Evolutionary conservation across 2,113 vertebrate genomes (phyloP).

Genomic region (Tautogolabrus adspersus): DNA sequence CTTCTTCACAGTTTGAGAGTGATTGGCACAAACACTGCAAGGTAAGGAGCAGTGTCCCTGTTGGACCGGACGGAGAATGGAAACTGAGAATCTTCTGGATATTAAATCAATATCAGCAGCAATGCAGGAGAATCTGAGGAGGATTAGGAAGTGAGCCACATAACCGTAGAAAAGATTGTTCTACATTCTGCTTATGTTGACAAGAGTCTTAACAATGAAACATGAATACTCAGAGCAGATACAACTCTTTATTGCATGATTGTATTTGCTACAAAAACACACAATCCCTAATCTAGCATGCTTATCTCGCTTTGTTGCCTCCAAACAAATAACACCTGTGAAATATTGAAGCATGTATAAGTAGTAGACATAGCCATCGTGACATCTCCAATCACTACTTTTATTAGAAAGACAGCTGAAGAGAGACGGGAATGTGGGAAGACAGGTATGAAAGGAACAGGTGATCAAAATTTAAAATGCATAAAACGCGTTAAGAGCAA

Average conservation of each 20-base stretch:
- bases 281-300: neutral
- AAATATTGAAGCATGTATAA: neutral
- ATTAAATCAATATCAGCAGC: conserved; percentile 18
- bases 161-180: neutral
- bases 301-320: neutral
- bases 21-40: conserved; percentile 27
- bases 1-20: conserved; percentile 50
- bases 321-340: conserved; percentile 18
- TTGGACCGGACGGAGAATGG: conserved; percentile 10
- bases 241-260: neutral
- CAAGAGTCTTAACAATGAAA: neutral
- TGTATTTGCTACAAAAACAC: neutral
- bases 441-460: no score
- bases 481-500: no score
- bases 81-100: neutral
- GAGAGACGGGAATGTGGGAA: no score
- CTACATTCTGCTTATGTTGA: neutral
- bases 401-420: no score
- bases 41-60: conserved; percentile 23
- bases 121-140: neutral
- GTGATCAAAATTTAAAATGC: no score
- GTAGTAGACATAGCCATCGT: no score
- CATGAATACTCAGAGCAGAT: neutral
- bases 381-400: no score
- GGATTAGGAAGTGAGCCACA: conserved; percentile 2